Evolutionary conservation across 2,888 invertebrate species (phyloP).

Genomic region (Papilio protenor): DNA sequence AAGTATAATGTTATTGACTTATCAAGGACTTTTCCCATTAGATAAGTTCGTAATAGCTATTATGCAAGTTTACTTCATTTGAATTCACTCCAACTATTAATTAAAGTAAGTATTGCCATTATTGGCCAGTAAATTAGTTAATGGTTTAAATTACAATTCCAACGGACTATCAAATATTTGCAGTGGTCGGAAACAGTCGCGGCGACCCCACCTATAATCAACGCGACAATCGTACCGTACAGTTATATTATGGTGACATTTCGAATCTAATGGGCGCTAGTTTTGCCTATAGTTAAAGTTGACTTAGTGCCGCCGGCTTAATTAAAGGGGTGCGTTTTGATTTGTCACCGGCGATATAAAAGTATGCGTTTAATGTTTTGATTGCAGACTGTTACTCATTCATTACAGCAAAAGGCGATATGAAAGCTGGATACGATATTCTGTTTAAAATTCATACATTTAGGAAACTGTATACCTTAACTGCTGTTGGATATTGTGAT

Average conservation of each 20-base stretch:
- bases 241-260: slow-evolving; percentile 67
- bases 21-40: background rate
- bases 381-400: slow-evolving; percentile 55
- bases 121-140: slow-evolving; percentile 34
- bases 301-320: slow-evolving; percentile 77
- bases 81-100: background rate
- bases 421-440: background rate
- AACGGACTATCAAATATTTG: slow-evolving; percentile 39
- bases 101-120: slow-evolving; percentile 18
- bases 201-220: slow-evolving; percentile 58
- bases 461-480: background rate
- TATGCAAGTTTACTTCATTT: background rate
- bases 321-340: slow-evolving; percentile 79
- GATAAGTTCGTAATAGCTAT: background rate
- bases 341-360: slow-evolving; percentile 70
- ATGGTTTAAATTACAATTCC: slow-evolving; percentile 36
- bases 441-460: background rate
- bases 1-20: background rate
- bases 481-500: background rate
- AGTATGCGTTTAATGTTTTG: slow-evolving; percentile 59
- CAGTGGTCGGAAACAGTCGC: slow-evolving; percentile 41
- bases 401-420: slow-evolving; percentile 41
- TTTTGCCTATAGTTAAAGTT: slow-evolving; percentile 71
- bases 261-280: slow-evolving; percentile 55
- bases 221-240: slow-evolving; percentile 64